A percentile compares a stretch with the other conserved stretches of the same genome.
phyloP scores from a whole-genome alignment of 2,797 vertebrate genomes.

The Artibeus lituratus region DNA sequence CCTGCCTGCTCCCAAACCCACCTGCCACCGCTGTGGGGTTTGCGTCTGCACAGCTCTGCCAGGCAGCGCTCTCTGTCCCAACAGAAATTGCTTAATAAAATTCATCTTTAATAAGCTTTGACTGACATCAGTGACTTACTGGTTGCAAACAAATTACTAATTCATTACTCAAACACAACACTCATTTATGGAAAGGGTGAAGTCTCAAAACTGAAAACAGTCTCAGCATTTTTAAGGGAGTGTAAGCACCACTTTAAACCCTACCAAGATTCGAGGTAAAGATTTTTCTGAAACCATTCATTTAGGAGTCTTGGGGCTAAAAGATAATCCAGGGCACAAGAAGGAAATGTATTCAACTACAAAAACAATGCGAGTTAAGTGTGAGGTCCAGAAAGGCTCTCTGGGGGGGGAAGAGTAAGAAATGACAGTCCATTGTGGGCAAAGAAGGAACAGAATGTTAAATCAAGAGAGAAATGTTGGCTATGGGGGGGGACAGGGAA shows the following conservation, averaged over 20 bases:
- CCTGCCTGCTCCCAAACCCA: neutral
- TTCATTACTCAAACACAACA: neutral
- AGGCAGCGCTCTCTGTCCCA: neutral
- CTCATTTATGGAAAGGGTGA: neutral
- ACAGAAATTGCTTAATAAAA: constrained; percentile 16
- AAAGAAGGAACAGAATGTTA: constrained; percentile 52
- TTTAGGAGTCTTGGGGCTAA: neutral
- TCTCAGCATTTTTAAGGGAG: neutral
- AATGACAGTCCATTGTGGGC: neutral
- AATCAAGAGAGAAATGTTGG: constrained; percentile 6
- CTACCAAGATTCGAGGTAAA: neutral
- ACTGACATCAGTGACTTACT: constrained; percentile 29
- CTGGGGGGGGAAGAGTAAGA: neutral
- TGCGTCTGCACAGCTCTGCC: neutral
- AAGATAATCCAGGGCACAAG: neutral
- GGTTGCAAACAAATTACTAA: constrained; percentile 29
- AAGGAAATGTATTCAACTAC: constrained; percentile 1
- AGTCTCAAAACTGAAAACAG: neutral
- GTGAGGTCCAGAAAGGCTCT: constrained; percentile 3
- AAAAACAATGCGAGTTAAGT: constrained; percentile 11
- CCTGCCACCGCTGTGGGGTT: neutral
- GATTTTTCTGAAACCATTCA: constrained; percentile 2
- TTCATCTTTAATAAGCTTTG: constrained; percentile 46
- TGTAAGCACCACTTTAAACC: neutral
- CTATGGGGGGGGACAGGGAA: neutral